Evolutionary conservation across 1,140 invertebrate species (phyloP).

Genomic region (Anastatus disparis): DNA sequence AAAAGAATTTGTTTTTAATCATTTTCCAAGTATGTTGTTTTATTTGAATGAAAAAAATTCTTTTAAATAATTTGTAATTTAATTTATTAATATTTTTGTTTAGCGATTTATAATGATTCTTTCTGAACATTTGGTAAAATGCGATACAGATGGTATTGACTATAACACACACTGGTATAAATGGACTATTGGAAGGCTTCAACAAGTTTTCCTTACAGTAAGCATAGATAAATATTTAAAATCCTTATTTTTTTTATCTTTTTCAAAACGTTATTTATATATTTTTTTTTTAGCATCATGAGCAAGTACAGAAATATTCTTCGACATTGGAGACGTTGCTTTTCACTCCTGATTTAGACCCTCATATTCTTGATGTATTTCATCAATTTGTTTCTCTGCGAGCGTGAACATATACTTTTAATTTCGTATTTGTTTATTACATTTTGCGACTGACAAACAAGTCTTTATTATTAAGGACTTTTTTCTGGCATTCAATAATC

Average conservation of each 20-base stretch:
- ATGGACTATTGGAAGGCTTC: conserved; percentile 93
- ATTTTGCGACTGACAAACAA: conserved; percentile 26
- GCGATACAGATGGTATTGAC: conserved; percentile 92
- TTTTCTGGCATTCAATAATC: conserved; percentile 28
- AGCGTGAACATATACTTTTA: conserved; percentile 62
- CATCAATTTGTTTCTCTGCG: conserved; percentile 92
- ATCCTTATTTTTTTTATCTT: conserved; percentile 26
- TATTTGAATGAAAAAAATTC: conserved; percentile 5
- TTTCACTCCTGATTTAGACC: conserved; percentile 95
- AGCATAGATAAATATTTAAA: conserved; percentile 58
- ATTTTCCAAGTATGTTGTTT: conserved; percentile 83
- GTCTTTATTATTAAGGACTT: conserved; percentile 28
- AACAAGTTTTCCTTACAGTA: conserved; percentile 95
- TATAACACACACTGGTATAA: conserved; percentile 97
- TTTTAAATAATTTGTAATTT: conserved; percentile 30
- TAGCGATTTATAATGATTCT: conserved; percentile 97
- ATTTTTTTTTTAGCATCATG: conserved; percentile 83
- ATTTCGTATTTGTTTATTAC: conserved; percentile 10
- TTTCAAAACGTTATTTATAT: conserved; percentile 34
- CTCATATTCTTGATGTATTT: conserved; percentile 96
- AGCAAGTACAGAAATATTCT: conserved; percentile 97
- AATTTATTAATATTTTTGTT: conserved; percentile 47
- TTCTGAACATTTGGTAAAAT: conserved; percentile 93
- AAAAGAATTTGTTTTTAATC: conserved; percentile 96
- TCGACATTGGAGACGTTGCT: conserved; percentile 93